phyloP scores from a whole-genome alignment of 35 echinoderm and acorn worm species.

The Anneissia japonica region DNA sequence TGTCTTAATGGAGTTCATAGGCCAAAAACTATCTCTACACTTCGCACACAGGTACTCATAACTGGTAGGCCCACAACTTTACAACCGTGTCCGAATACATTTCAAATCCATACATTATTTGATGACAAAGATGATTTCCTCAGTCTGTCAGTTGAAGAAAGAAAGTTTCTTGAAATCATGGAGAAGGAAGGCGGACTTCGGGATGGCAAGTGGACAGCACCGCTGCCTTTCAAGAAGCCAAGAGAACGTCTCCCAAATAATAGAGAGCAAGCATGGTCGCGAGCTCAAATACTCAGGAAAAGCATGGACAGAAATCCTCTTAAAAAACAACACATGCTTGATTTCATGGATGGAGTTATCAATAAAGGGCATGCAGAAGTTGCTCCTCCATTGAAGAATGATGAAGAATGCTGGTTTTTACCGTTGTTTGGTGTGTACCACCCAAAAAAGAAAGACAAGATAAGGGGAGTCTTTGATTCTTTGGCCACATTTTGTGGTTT shows the following conservation, averaged over 20 bases:
- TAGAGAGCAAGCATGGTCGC: not conserved
- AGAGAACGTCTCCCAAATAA: not conserved
- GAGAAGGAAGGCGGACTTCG: too few species aligned
- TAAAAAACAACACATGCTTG: slow-evolving; percentile 4
- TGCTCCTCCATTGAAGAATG: not conserved
- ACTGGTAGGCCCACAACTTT: too few species aligned
- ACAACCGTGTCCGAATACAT: too few species aligned
- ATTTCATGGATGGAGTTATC: slow-evolving; percentile 8
- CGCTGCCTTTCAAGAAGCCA: not conserved
- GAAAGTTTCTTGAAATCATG: too few species aligned
- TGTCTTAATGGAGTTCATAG: not conserved
- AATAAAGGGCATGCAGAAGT: slow-evolving; percentile 9
- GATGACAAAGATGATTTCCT: too few species aligned
- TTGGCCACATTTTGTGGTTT: slow-evolving; percentile 6
- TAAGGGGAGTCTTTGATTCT: slow-evolving; percentile 28
- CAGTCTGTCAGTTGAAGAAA: too few species aligned
- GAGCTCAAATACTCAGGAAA: not conserved
- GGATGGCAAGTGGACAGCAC: not conserved
- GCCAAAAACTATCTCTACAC: too few species aligned
- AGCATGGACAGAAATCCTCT: not conserved
- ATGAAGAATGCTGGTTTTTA: not conserved
- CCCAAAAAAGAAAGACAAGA: slow-evolving; percentile 33
- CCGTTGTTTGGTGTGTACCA: slow-evolving; percentile 41
- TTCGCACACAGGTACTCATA: too few species aligned
- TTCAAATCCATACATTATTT: too few species aligned